These are phyloP conservation scores for Epizoanthus fatuus DNA, from an alignment of 92 coral and sea anemone species.

Conservation along the genomic window DNA sequence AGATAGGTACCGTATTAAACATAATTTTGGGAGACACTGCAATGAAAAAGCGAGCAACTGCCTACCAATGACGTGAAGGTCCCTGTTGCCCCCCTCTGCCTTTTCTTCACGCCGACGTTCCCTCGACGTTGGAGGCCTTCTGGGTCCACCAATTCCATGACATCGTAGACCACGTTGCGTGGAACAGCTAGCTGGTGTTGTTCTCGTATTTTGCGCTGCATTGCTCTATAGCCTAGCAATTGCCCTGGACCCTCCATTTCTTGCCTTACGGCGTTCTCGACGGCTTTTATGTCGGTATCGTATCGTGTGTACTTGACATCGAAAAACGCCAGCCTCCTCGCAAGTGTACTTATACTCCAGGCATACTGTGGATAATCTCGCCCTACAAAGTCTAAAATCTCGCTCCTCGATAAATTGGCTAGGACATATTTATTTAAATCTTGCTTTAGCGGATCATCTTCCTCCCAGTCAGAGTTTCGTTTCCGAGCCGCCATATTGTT, in stretches of 20 bases:
- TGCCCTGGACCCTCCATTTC: slow-evolving; percentile 67
- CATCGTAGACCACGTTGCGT: slow-evolving; percentile 60
- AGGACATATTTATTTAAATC: slow-evolving; percentile 30
- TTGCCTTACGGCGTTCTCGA: slow-evolving; percentile 22
- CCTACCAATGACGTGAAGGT: slow-evolving; percentile 54
- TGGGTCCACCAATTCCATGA: slow-evolving; percentile 60
- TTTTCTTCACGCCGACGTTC: slow-evolving; percentile 49
- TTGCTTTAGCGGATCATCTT: slow-evolving; percentile 25
- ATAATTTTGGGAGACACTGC: too few relatives aligned
- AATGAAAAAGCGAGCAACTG: too few relatives aligned
- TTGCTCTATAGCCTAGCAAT: slow-evolving; percentile 60
- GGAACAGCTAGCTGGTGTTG: slow-evolving; percentile 69
- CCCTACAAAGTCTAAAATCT: slow-evolving; percentile 34
- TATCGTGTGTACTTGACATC: slow-evolving; percentile 28
- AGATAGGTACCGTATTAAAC: too few relatives aligned
- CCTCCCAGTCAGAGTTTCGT: slow-evolving; percentile 44
- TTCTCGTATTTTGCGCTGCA: slow-evolving; percentile 68
- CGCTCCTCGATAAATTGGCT: slow-evolving; percentile 34
- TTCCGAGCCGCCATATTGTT: neutral
- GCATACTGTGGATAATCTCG: slow-evolving; percentile 48
- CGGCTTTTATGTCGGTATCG: slow-evolving; percentile 21
- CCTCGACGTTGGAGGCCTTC: slow-evolving; percentile 57
- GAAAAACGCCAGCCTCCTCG: slow-evolving; percentile 37
- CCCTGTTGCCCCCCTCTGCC: slow-evolving; percentile 57
- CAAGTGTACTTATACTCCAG: slow-evolving; percentile 45